phyloP scores from a whole-genome alignment of 2,888 invertebrate genomes.

The Drosophila mulleri region DNA sequence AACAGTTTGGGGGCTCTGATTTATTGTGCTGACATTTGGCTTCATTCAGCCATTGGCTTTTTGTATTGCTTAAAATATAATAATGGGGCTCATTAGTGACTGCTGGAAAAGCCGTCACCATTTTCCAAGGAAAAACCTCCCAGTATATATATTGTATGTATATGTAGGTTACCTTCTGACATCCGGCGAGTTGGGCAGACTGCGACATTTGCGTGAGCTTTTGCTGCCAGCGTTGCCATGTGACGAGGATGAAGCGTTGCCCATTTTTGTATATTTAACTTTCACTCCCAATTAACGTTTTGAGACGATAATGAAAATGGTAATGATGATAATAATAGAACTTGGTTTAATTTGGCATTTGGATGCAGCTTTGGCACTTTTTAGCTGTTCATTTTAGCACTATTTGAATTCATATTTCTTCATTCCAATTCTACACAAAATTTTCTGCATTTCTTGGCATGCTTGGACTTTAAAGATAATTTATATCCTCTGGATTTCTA shows the following conservation, averaged over 20 bases:
- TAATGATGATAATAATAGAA: slow-evolving; percentile 60
- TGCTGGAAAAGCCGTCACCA: slow-evolving; percentile 17
- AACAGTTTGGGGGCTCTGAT: slow-evolving; percentile 52
- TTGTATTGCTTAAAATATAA: slow-evolving; percentile 37
- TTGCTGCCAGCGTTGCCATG: slow-evolving; percentile 71
- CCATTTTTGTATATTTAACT: slow-evolving; percentile 70
- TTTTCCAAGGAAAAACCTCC: slow-evolving; percentile 39
- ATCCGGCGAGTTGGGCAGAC: slow-evolving; percentile 92
- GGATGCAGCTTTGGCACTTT: slow-evolving; percentile 69
- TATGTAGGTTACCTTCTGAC: slow-evolving; percentile 88
- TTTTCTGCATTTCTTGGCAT: too few species aligned
- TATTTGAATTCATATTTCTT: slow-evolving; percentile 22
- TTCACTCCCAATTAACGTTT: slow-evolving; percentile 20
- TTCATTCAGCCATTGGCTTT: slow-evolving; percentile 51
- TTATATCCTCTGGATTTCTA: background rate
- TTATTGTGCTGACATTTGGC: slow-evolving; percentile 72
- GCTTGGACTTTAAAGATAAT: background rate
- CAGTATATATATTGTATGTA: slow-evolving; percentile 8
- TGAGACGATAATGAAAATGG: slow-evolving; percentile 15
- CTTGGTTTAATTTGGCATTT: slow-evolving; percentile 73
- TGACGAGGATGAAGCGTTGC: slow-evolving; percentile 84
- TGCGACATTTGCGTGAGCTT: slow-evolving; percentile 86
- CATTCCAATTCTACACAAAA: background rate
- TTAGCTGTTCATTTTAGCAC: slow-evolving; percentile 25
- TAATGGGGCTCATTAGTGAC: slow-evolving; percentile 70